Conservation (phyloP, 30 jellyfish, hydroid and myxozoan species). For the Turritopsis rubra region DNA sequence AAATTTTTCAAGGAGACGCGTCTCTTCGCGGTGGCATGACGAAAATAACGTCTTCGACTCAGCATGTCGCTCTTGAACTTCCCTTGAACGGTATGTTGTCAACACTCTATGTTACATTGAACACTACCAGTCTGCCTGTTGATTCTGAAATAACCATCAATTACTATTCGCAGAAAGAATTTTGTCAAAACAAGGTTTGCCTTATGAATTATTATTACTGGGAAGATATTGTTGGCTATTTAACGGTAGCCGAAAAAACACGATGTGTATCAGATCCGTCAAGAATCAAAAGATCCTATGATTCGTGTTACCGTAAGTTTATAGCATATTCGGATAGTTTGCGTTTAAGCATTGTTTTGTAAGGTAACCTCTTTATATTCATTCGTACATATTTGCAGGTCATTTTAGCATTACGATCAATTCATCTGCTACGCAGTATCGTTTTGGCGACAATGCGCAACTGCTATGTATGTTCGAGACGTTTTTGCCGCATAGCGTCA, state of each 20-base stretch:
- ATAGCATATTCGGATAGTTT: neutral
- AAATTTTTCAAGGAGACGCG: neutral
- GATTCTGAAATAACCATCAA: neutral
- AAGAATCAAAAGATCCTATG: neutral
- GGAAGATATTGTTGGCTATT: neutral
- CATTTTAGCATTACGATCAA: neutral
- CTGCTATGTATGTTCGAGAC: neutral
- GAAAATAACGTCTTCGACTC: neutral
- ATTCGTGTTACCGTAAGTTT: conserved; percentile 13
- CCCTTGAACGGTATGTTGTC: neutral
- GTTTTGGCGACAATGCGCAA: neutral
- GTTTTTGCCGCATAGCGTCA: conserved; percentile 3
- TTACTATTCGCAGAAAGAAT: neutral
- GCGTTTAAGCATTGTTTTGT: too few relatives aligned
- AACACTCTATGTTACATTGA: neutral
- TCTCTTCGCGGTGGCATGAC: neutral
- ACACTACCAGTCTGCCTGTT: neutral
- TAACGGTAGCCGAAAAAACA: neutral
- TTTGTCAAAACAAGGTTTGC: neutral
- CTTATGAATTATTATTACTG: neutral
- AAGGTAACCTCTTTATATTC: too few relatives aligned
- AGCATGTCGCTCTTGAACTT: neutral
- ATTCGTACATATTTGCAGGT: neutral
- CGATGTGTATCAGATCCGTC: neutral
- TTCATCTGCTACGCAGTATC: neutral